Evolutionary conservation across 2,797 vertebrate genomes (phyloP).

Genomic region (Tangara arthus): DNA sequence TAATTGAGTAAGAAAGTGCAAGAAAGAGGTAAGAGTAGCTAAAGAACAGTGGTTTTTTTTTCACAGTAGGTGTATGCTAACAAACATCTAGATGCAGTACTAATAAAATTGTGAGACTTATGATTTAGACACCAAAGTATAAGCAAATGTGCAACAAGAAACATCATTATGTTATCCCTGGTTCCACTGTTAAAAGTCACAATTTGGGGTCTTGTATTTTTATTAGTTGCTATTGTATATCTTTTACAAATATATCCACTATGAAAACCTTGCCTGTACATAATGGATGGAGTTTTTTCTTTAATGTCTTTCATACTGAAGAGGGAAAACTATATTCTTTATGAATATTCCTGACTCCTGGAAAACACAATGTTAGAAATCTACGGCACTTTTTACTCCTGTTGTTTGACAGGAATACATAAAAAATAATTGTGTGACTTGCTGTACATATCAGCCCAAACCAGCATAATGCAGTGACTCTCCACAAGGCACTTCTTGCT

Average conservation of each 20-base stretch:
- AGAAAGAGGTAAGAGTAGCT: background rate
- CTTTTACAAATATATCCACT: background rate
- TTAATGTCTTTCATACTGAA: background rate
- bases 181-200: background rate
- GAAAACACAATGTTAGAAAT: background rate
- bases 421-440: background rate
- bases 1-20: background rate
- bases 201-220: background rate
- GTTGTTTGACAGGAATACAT: background rate
- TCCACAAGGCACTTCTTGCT: background rate
- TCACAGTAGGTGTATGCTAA: background rate
- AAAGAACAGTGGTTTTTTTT: background rate
- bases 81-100: background rate
- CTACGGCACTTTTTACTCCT: background rate
- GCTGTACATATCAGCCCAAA: background rate
- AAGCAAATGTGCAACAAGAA: background rate
- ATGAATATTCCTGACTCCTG: background rate
- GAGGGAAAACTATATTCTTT: background rate
- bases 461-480: background rate
- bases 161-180: background rate
- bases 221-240: background rate
- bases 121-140: background rate
- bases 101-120: background rate
- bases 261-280: background rate
- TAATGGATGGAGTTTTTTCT: background rate